phyloP scores from a whole-genome alignment of 2,888 invertebrate species.

The Patella depressa region DNA sequence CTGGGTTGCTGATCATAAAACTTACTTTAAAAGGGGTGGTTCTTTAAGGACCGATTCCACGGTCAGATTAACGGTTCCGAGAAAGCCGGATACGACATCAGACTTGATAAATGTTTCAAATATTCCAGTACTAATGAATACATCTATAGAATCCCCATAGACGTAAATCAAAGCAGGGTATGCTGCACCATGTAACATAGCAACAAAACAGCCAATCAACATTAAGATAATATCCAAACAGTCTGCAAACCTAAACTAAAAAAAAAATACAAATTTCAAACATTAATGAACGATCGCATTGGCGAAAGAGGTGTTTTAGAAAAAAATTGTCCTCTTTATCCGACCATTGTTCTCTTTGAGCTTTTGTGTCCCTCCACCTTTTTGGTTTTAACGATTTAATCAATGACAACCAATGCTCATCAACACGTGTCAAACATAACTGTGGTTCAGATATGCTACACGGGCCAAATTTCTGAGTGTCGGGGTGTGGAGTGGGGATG shows the following conservation, averaged over 20 bases:
- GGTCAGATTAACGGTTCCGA: slow-evolving; percentile 27
- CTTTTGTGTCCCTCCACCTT: too few relatives aligned
- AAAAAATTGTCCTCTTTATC: too few relatives aligned
- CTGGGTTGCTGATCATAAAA: background rate
- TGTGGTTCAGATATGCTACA: too few relatives aligned
- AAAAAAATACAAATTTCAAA: slow-evolving; percentile 22
- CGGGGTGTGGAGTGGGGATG: too few relatives aligned
- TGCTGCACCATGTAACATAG: slow-evolving; percentile 60
- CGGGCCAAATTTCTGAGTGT: too few relatives aligned
- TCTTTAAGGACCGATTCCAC: slow-evolving; percentile 21
- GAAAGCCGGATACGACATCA: slow-evolving; percentile 17
- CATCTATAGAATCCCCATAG: slow-evolving; percentile 68
- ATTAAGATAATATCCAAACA: slow-evolving; percentile 61
- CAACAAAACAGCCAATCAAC: slow-evolving; percentile 60
- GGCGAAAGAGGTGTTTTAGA: too few relatives aligned
- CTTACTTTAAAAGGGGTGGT: slow-evolving; percentile 32
- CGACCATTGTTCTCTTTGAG: too few relatives aligned
- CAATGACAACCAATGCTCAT: too few relatives aligned
- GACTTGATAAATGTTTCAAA: slow-evolving; percentile 4
- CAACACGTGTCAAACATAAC: too few relatives aligned
- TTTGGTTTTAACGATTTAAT: too few relatives aligned
- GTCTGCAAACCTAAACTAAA: slow-evolving; percentile 67
- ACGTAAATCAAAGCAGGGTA: slow-evolving; percentile 68
- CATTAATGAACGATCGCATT: too few relatives aligned
- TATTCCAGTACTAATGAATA: slow-evolving; percentile 56